Percentiles rank a stretch among this genome's conserved stretches.
Evolutionary conservation across 2,888 invertebrate genomes (phyloP).

Genomic region (Drosophila infuscata): DNA sequence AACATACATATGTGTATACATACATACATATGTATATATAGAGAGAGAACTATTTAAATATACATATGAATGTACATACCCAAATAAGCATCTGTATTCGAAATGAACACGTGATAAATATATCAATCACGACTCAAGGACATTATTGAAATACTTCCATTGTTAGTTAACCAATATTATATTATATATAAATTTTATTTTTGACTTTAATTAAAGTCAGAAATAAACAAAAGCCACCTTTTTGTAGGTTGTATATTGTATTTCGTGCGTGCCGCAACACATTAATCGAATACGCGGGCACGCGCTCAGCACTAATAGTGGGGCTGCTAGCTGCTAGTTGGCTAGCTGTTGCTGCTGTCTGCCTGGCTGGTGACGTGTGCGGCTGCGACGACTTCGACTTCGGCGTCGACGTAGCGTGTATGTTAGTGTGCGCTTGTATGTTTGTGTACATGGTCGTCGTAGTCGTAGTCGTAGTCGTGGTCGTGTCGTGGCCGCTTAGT

Average conservation of each 20-base stretch:
- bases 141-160: neutral
- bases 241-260: neutral
- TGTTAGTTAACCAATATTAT: neutral
- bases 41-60: constrained; percentile 1
- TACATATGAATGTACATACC: neutral
- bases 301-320: constrained; percentile 38
- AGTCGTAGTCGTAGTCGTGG: constrained; percentile 45
- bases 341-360: constrained; percentile 11
- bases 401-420: constrained; percentile 36
- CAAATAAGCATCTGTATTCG: constrained; percentile 10
- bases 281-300: constrained; percentile 29
- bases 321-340: constrained; percentile 1
- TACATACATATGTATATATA: neutral
- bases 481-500: constrained; percentile 68
- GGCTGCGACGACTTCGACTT: constrained; percentile 49
- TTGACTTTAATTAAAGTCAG: neutral
- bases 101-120: constrained; percentile 23
- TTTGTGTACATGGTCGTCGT: constrained; percentile 30
- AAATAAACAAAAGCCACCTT: neutral
- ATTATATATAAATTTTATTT: no score
- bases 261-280: constrained; percentile 17
- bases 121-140: constrained; percentile 6
- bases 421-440: neutral
- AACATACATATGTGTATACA: neutral
- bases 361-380: constrained; percentile 59